These are phyloP conservation scores for Erynnis tages DNA, from an alignment of 2,888 invertebrate species.

Conservation along the genomic window DNA sequence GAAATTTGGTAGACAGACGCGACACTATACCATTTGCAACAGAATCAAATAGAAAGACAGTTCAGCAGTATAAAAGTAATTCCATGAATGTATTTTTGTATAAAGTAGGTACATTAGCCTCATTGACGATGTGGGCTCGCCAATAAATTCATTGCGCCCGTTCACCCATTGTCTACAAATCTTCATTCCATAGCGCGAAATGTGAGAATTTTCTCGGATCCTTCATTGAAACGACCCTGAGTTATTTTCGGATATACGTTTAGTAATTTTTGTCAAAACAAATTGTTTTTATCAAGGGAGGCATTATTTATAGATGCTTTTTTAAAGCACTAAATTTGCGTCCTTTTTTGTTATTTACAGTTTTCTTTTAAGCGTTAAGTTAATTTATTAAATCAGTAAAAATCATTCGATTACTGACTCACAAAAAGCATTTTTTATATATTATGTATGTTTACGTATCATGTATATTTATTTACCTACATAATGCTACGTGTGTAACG, in stretches of 20 bases:
- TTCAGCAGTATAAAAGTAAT: neutral
- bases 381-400: too few relatives aligned
- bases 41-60: neutral
- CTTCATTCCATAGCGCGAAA: conserved; percentile 20
- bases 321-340: too few relatives aligned
- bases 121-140: neutral
- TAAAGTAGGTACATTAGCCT: neutral
- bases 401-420: too few relatives aligned
- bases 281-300: neutral
- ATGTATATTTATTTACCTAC: too few relatives aligned
- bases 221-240: conserved; percentile 10
- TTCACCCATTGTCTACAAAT: conserved; percentile 25
- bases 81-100: neutral
- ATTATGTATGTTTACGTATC: too few relatives aligned
- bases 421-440: too few relatives aligned
- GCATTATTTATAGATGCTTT: too few relatives aligned
- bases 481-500: too few relatives aligned
- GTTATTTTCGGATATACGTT: conserved; percentile 16
- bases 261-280: conserved; percentile 6
- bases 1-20: neutral
- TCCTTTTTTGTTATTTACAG: too few relatives aligned
- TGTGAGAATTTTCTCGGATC: conserved; percentile 23
- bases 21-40: neutral
- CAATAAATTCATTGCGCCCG: conserved; percentile 24
- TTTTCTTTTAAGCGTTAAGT: too few relatives aligned